These are phyloP conservation scores for Rotaria macrura DNA, from an alignment of 2,888 invertebrate genomes.

Conservation along the genomic window DNA sequence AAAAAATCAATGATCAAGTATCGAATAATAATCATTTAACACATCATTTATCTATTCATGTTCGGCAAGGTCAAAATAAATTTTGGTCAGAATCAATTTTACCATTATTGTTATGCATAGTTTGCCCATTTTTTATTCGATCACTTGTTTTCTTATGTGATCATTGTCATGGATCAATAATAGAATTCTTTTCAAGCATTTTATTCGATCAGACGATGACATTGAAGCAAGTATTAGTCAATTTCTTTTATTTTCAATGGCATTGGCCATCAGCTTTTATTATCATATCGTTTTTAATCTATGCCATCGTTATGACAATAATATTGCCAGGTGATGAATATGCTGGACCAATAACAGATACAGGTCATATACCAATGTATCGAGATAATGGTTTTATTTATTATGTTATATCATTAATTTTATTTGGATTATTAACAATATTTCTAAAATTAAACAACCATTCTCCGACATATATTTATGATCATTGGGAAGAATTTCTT, in stretches of 20 bases:
- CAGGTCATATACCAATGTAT: conserved; percentile 52
- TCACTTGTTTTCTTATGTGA: background rate
- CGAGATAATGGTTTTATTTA: conserved; percentile 53
- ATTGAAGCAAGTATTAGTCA: background rate
- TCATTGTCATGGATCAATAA: background rate
- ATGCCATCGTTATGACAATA: conserved; percentile 51
- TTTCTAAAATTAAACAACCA: conserved; percentile 41
- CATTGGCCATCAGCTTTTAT: background rate
- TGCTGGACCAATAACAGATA: conserved; percentile 52
- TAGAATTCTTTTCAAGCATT: background rate
- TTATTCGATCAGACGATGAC: background rate
- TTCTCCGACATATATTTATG: conserved; percentile 49
- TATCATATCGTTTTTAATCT: conserved; percentile 39
- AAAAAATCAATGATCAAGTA: background rate
- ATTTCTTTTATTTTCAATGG: conserved; percentile 14
- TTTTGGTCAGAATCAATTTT: background rate
- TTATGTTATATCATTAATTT: conserved; percentile 49
- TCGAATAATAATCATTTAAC: background rate
- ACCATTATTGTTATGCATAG: background rate
- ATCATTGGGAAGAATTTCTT: conserved; percentile 52
- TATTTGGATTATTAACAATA: conserved; percentile 43
- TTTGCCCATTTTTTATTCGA: background rate
- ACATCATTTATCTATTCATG: background rate
- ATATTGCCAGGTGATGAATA: conserved; percentile 49
- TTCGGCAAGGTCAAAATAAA: conserved; percentile 9